Evolutionary conservation across 2,888 invertebrate species (phyloP).

Genomic region (Lasioglossum morio): DNA sequence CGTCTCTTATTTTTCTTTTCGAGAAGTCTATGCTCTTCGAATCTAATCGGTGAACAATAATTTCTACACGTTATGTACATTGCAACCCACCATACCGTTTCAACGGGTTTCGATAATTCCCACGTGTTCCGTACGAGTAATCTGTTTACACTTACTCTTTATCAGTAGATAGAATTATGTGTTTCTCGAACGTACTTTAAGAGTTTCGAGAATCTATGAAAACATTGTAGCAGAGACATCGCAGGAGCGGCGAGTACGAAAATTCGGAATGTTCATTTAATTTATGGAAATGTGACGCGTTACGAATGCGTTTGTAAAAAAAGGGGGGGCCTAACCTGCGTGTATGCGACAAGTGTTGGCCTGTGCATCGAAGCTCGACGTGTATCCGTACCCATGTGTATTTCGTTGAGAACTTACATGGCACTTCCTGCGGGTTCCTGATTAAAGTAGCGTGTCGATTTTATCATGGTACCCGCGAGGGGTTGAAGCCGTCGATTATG

Average conservation of each 20-base stretch:
- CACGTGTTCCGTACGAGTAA: neutral
- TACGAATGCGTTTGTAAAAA: constrained; percentile 28
- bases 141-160: constrained; percentile 5
- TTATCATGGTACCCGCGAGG: constrained; percentile 78
- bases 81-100: neutral
- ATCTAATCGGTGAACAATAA: no score
- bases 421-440: constrained; percentile 79
- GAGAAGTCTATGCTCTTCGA: neutral
- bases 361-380: constrained; percentile 65
- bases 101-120: neutral
- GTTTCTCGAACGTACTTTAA: neutral
- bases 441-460: constrained; percentile 80
- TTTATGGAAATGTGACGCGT: constrained; percentile 20
- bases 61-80: no score
- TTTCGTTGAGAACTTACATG: constrained; percentile 78
- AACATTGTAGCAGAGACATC: constrained; percentile 19
- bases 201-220: neutral
- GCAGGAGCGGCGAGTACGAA: neutral
- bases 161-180: neutral
- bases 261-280: neutral
- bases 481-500: constrained; percentile 74
- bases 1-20: neutral
- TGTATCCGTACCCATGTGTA: constrained; percentile 68
- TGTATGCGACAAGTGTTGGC: constrained; percentile 66
- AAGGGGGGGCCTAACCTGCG: constrained; percentile 44